Conservation (phyloP, 2,113 vertebrate species). For the Brachypteracias leptosomus region DNA sequence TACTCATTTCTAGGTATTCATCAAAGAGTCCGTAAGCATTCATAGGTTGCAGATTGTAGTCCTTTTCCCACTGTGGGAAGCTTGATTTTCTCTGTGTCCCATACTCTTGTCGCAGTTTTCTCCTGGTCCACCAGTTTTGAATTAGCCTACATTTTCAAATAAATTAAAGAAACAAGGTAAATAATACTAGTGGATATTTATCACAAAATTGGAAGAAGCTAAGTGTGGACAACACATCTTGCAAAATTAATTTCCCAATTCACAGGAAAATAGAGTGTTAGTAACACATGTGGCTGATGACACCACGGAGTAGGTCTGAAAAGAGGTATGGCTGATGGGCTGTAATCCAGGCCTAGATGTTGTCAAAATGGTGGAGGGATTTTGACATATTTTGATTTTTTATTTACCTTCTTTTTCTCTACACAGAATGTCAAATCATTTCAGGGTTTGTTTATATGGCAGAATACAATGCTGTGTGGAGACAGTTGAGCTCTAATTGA, state of each 20-base stretch:
- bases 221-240: background rate
- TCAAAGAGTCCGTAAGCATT: constrained; percentile 95
- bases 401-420: background rate
- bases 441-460: background rate
- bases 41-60: constrained; percentile 93
- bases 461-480: background rate
- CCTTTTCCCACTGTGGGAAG: constrained; percentile 92
- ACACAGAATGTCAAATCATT: background rate
- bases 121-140: constrained; percentile 93
- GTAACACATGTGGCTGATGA: background rate
- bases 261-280: background rate
- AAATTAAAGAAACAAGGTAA: background rate
- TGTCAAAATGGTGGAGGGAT: background rate
- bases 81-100: constrained; percentile 77
- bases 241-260: background rate
- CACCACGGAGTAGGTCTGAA: background rate
- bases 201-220: background rate
- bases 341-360: background rate
- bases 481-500: background rate
- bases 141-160: constrained; percentile 77
- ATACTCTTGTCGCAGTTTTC: constrained; percentile 82
- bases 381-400: background rate
- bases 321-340: background rate
- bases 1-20: constrained; percentile 98
- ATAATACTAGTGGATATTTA: background rate